Evolutionary conservation across 30 jellyfish, hydroid and myxozoan species (phyloP).

Genomic region (Chrysaora quinquecirrha): DNA sequence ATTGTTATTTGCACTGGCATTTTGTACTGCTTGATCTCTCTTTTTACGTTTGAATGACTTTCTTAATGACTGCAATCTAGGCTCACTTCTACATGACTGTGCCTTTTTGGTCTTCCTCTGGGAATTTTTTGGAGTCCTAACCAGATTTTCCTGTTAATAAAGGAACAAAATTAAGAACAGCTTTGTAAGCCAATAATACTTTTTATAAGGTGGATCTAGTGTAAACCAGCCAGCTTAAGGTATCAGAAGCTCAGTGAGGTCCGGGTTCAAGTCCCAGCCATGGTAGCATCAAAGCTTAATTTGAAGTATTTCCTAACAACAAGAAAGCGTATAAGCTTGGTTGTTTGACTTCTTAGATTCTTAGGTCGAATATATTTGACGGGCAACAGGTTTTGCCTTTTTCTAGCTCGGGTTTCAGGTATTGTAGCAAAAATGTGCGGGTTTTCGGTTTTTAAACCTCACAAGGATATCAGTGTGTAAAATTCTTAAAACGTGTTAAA

Average conservation of each 20-base stretch:
- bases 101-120: constrained; percentile 23
- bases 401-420: no score
- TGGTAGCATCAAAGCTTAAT: background rate
- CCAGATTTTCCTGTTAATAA: background rate
- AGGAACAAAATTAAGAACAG: background rate
- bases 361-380: no score
- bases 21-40: constrained; percentile 47
- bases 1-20: background rate
- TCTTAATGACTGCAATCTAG: constrained; percentile 70
- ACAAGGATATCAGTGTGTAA: no score
- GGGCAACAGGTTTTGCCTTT: no score
- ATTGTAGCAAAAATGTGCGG: no score
- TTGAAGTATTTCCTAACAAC: no score
- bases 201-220: background rate
- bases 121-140: constrained; percentile 28
- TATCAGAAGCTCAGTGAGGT: no score
- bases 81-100: constrained; percentile 64
- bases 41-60: constrained; percentile 68
- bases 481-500: no score
- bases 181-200: background rate
- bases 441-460: no score
- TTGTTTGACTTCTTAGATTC: no score
- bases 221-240: background rate
- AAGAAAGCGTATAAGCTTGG: no score
- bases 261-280: background rate